phyloP scores from a whole-genome alignment of 2,888 invertebrate species.

The Eudasyphora cyanicolor region DNA sequence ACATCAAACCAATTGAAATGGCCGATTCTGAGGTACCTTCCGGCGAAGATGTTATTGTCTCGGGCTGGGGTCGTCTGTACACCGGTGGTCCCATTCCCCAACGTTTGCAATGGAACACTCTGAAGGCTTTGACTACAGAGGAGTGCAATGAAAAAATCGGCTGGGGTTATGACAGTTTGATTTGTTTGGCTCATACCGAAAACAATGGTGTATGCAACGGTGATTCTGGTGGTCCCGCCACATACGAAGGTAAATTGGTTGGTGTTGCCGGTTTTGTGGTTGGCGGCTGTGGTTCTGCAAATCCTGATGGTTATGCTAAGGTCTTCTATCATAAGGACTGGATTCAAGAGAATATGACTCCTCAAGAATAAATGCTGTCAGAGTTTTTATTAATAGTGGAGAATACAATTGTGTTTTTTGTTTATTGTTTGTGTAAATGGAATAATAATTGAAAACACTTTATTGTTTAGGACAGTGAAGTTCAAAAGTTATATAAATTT shows the following conservation, averaged over 20 bases:
- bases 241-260: constrained; percentile 72
- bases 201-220: constrained; percentile 74
- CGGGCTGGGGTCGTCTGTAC: constrained; percentile 74
- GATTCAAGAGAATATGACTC: constrained; percentile 52
- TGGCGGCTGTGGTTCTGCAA: constrained; percentile 70
- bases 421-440: no score
- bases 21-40: constrained; percentile 67
- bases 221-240: constrained; percentile 77
- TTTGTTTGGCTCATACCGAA: constrained; percentile 72
- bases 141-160: constrained; percentile 68
- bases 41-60: constrained; percentile 68
- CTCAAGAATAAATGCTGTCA: not conserved
- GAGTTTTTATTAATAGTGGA: not conserved
- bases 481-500: no score
- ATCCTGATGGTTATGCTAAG: constrained; percentile 77
- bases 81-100: constrained; percentile 67
- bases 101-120: constrained; percentile 70
- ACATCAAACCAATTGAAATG: constrained; percentile 71
- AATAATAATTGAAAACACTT: no score
- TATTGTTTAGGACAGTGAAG: no score
- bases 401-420: no score
- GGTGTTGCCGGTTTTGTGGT: constrained; percentile 75
- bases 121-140: constrained; percentile 67
- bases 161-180: constrained; percentile 67
- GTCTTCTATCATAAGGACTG: constrained; percentile 64